These are phyloP conservation scores for Nemotelus pantherinus DNA, from an alignment of 2,888 invertebrate species.

Conservation along the genomic window DNA sequence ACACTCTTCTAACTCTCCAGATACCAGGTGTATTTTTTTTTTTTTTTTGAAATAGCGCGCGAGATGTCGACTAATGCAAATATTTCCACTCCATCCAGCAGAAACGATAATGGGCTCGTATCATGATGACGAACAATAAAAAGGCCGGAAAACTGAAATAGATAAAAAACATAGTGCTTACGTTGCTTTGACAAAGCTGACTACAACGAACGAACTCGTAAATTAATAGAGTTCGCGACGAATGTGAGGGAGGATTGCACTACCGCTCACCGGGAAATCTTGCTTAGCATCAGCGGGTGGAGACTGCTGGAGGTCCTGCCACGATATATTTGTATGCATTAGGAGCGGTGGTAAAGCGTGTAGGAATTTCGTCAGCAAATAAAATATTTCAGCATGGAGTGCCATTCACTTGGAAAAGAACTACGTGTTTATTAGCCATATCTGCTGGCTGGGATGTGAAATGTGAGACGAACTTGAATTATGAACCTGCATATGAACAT, in stretches of 20 bases:
- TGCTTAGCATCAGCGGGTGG: background rate
- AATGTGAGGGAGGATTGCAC: background rate
- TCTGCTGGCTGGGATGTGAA: too few relatives aligned
- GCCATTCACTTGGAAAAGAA: too few relatives aligned
- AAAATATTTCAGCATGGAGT: too few relatives aligned
- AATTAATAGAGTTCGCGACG: background rate
- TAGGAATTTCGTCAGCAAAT: too few relatives aligned
- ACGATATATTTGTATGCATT: too few relatives aligned
- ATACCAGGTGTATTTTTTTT: too few relatives aligned
- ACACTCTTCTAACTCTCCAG: too few relatives aligned
- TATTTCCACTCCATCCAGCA: slow-evolving; percentile 26
- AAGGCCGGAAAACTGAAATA: slow-evolving; percentile 18
- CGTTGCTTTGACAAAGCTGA: background rate
- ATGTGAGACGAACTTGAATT: too few relatives aligned
- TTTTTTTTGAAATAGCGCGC: background rate
- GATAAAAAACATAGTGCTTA: slow-evolving; percentile 14
- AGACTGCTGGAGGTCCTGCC: too few relatives aligned
- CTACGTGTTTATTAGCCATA: too few relatives aligned
- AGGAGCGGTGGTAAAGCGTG: too few relatives aligned
- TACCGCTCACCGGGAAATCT: background rate
- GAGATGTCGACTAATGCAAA: slow-evolving; percentile 41
- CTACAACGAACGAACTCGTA: background rate
- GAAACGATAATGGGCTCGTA: slow-evolving; percentile 34
- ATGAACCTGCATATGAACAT: too few relatives aligned
- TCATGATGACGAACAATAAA: slow-evolving; percentile 42